Evolutionary conservation across 2,888 invertebrate species (phyloP).

Genomic region (Chouioia cunea): DNA sequence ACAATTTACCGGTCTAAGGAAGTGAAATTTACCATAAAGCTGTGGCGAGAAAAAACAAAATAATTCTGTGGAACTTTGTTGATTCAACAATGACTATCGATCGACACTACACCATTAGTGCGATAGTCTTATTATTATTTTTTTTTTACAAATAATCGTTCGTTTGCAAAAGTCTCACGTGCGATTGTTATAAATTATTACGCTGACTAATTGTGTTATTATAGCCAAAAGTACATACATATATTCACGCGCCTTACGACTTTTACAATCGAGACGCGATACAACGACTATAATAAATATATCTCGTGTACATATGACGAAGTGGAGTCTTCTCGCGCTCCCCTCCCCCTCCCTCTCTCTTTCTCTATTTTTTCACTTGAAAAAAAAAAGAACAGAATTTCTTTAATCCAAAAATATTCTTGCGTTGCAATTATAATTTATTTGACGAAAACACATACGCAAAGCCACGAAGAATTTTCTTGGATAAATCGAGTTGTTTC

Average conservation of each 20-base stretch:
- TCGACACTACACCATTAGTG: too few relatives aligned
- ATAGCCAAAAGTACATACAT: too few relatives aligned
- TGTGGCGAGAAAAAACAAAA: too few relatives aligned
- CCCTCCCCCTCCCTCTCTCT: slow-evolving; percentile 18
- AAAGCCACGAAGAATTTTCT: neutral
- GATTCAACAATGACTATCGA: too few relatives aligned
- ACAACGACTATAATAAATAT: neutral
- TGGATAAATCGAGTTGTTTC: slow-evolving; percentile 8
- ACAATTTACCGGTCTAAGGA: slow-evolving; percentile 24
- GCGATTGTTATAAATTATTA: neutral
- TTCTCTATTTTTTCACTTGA: slow-evolving; percentile 8
- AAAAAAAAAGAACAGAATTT: slow-evolving; percentile 10
- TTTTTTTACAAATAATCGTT: neutral
- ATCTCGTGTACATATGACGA: slow-evolving; percentile 38
- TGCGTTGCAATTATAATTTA: slow-evolving; percentile 37
- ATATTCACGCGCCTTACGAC: neutral
- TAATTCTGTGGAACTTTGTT: neutral
- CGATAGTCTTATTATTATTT: neutral
- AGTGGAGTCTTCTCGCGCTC: slow-evolving; percentile 27
- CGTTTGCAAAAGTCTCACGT: slow-evolving; percentile 13
- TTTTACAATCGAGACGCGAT: slow-evolving; percentile 10
- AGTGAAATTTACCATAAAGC: slow-evolving; percentile 11
- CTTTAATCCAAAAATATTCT: slow-evolving; percentile 4
- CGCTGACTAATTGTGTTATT: too few relatives aligned
- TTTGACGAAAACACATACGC: slow-evolving; percentile 2